Evolutionary conservation across 1,140 invertebrate genomes (phyloP), one percentile per base, ranked within the genome.

Genomic region (Oryzaephilus surinamensis): DNA sequence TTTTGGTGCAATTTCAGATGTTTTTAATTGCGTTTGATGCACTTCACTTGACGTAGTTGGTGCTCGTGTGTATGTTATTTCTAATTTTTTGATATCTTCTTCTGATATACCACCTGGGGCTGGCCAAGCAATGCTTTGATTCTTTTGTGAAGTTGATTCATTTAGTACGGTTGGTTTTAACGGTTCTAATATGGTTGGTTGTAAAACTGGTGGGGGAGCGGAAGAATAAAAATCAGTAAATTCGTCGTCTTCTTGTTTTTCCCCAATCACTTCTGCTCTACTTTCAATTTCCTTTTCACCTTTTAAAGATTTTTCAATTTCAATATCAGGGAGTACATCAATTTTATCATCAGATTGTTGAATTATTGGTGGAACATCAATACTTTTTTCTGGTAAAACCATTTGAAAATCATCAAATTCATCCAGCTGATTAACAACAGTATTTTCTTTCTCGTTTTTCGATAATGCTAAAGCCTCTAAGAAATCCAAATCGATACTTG

Each of bases 111-210:
- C 72, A 30, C 69, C 74, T 5, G 73, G 71, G 51, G 74, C 73
- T 11, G 74, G 74, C 76, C 76, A 79, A 49, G 74, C 72, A 12
- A 77, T 76, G 44, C 70, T 65, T 0, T 71, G 10, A 7, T 29
- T 26, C 10, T 14, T 24, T 4, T 6, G 23, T 24, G 23, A 10
- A 6, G 23, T 10, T 10, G 8, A 24, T 24, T n/a, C 21, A 23
- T 29, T 20, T 2, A 28, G 12, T 19, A 19, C n/a, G 27, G 26
- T n/a, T 3, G 32, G 17, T 37, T 40, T 47, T 23, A 24, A 37
- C 2, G 30, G 38, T 36, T 40, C 28, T 14, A 52, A 21, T 10
- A 43, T 11, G 23, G 41, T 23, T 10, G 55, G 47, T 44, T 54
- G 43, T 15, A 55, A 26, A 17, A 45, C 13, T 20, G 32, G 8